Conservation (phyloP, 2,113 vertebrate genomes). For the Ochotona princeps region DNA sequence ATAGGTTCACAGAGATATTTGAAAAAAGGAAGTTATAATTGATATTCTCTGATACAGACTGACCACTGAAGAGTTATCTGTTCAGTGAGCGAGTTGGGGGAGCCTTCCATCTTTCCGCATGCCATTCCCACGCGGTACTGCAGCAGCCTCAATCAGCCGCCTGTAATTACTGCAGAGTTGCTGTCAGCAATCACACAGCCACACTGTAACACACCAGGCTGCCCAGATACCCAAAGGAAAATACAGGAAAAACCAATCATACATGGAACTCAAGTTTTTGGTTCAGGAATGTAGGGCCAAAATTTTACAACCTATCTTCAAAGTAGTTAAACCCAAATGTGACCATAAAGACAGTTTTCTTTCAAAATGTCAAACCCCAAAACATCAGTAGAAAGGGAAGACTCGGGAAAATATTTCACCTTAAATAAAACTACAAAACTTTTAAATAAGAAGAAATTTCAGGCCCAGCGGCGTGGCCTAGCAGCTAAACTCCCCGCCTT, state of each 20-base stretch:
- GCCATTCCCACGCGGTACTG: not conserved
- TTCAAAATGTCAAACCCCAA: conserved; percentile 64
- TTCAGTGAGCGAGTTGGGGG: not conserved
- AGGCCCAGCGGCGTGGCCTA: not conserved
- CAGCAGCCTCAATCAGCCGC: not conserved
- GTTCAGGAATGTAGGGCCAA: conserved; percentile 41
- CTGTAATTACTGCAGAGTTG: conserved; percentile 43
- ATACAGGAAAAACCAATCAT: conserved; percentile 33
- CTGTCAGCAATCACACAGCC: not conserved
- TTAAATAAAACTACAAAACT: conserved; percentile 13
- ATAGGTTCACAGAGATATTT: not conserved
- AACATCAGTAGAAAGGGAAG: conserved; percentile 28
- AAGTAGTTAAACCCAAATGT: conserved; percentile 46
- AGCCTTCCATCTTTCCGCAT: not conserved
- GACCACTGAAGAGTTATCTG: not conserved
- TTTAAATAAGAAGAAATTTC: conserved; percentile 37
- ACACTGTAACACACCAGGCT: not conserved
- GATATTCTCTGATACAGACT: not conserved
- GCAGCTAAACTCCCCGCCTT: no score
- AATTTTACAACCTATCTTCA: conserved; percentile 53
- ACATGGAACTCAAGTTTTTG: conserved; percentile 16
- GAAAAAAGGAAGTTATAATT: not conserved
- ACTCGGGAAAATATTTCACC: conserved; percentile 22
- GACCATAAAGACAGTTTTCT: conserved; percentile 52
- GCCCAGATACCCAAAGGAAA: conserved; percentile 48